Conservation (phyloP, 1,140 invertebrate species). For the Lordiphosa collinella region DNA sequence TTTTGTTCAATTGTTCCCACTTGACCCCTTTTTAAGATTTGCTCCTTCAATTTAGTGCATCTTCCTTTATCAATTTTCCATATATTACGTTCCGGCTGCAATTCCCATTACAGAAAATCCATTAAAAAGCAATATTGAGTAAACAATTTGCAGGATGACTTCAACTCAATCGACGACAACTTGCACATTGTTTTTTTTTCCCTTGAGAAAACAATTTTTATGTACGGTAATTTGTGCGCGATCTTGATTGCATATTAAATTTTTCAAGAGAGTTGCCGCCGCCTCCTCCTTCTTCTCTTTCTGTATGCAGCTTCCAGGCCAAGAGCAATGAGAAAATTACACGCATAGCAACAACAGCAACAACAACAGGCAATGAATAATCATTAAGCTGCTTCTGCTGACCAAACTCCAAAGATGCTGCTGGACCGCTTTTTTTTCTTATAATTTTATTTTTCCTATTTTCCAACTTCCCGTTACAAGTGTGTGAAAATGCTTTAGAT, state of each 20-base stretch:
- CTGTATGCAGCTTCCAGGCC: constrained; percentile 20
- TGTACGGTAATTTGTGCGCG: constrained; percentile 77
- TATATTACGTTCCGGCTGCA: not conserved
- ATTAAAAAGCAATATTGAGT: constrained; percentile 7
- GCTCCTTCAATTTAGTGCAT: too few relatives aligned
- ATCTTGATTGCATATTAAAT: constrained; percentile 78
- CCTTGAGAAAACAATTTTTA: constrained; percentile 75
- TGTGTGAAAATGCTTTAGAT: constrained; percentile 76
- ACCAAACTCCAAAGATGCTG: constrained; percentile 34
- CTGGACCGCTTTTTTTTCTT: constrained; percentile 24
- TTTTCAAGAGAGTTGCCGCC: constrained; percentile 33
- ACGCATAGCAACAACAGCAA: constrained; percentile 48
- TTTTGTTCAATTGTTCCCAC: too few relatives aligned
- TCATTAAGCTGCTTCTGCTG: constrained; percentile 64
- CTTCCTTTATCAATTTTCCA: too few relatives aligned
- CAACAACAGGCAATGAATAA: constrained; percentile 60
- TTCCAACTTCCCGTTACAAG: constrained; percentile 68
- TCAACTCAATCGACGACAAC: constrained; percentile 29
- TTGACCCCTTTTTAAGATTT: too few relatives aligned
- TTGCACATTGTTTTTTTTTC: constrained; percentile 58
- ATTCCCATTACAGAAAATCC: too few relatives aligned
- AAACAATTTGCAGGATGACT: constrained; percentile 6
- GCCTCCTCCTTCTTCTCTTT: not conserved
- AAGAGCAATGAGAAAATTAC: constrained; percentile 72
- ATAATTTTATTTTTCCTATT: constrained; percentile 14